Percentiles rank a stretch among this genome's conserved stretches.
Evolutionary conservation across 1,140 invertebrate genomes (phyloP).

Genomic region (Drosophila micromelanica): DNA sequence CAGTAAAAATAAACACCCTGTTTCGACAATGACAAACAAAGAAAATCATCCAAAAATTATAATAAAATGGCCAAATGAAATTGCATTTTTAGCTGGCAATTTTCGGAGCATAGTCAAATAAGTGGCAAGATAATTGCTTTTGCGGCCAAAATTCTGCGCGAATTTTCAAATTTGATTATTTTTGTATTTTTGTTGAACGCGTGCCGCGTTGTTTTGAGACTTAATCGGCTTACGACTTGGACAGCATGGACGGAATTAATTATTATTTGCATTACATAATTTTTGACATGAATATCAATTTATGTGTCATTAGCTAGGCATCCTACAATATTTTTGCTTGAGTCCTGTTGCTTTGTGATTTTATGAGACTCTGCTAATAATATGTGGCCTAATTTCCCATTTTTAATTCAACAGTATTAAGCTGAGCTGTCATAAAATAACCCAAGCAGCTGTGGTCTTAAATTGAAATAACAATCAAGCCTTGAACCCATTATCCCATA

Average conservation of each 20-base stretch:
- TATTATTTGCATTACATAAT: not conserved
- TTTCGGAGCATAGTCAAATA: not conserved
- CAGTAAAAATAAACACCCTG: conserved; percentile 19
- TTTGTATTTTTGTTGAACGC: too few species aligned
- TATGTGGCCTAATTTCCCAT: conserved; percentile 18
- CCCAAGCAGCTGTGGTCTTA: conserved; percentile 20
- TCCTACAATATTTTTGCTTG: too few species aligned
- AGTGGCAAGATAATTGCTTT: conserved; percentile 5
- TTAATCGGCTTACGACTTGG: conserved; percentile 6
- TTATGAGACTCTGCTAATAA: not conserved
- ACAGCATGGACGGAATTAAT: not conserved
- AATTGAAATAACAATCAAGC: conserved; percentile 19
- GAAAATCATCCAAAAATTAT: conserved; percentile 21
- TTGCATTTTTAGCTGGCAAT: conserved; percentile 11
- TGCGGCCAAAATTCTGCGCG: conserved; percentile 1
- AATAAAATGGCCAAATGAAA: conserved; percentile 15
- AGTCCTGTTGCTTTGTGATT: not conserved
- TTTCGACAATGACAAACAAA: not conserved
- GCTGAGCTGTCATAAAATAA: conserved; percentile 23
- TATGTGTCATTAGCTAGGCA: too few species aligned
- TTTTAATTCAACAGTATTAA: conserved; percentile 34
- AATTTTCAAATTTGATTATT: conserved; percentile 1
- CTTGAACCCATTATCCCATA: conserved; percentile 5
- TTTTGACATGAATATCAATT: not conserved
- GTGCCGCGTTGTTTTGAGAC: not conserved